Conservation (phyloP, 2,113 vertebrate species). For the Corapipo altera region DNA sequence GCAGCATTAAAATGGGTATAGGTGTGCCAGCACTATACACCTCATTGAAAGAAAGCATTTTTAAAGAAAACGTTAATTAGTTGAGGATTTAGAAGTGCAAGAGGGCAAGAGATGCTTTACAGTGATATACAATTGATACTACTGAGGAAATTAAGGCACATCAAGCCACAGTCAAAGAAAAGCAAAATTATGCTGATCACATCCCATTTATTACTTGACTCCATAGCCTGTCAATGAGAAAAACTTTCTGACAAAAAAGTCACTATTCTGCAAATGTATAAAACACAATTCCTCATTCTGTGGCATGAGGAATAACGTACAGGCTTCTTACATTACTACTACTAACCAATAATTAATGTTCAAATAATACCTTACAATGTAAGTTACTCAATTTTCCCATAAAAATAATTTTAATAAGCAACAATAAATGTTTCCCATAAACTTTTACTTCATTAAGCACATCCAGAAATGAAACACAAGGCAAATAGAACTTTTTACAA, state of each 20-base stretch:
- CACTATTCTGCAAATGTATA: background rate
- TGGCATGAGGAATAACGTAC: background rate
- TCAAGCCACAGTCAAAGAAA: background rate
- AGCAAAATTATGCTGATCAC: background rate
- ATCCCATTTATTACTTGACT: background rate
- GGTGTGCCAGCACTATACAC: background rate
- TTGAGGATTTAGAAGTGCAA: background rate
- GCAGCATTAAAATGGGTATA: background rate
- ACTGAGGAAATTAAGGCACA: background rate
- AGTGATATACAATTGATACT: background rate
- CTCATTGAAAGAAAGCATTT: background rate
- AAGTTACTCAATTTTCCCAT: background rate
- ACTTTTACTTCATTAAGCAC: background rate
- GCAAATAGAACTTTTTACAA: background rate
- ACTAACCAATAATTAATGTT: background rate
- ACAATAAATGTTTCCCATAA: background rate
- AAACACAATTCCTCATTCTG: background rate
- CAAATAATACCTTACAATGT: background rate
- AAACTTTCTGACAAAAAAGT: background rate
- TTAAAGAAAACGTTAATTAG: background rate
- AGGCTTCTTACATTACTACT: background rate
- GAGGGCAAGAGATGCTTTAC: background rate
- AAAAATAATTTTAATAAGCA: background rate
- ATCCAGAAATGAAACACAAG: background rate
- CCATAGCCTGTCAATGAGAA: background rate